Evolutionary conservation across 2,797 vertebrate species (phyloP).

Genomic region (Threskiornis aethiopicus): DNA sequence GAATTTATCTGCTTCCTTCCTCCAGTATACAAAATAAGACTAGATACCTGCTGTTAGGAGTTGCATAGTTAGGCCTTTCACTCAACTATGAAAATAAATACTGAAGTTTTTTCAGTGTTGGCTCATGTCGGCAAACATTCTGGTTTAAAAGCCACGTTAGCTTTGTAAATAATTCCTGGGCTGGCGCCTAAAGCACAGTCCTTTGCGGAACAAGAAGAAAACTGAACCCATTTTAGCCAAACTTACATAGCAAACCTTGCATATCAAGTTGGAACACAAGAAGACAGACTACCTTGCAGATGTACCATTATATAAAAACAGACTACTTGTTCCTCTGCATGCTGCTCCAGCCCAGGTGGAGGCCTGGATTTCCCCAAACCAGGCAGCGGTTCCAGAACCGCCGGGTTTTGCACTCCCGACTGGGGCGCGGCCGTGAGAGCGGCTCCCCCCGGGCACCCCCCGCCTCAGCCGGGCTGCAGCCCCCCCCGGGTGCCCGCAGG

Average conservation of each 20-base stretch:
- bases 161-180: background rate
- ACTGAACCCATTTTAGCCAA: background rate
- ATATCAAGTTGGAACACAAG: background rate
- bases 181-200: background rate
- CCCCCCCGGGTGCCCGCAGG: too few relatives aligned
- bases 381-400: fast-evolving
- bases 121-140: background rate
- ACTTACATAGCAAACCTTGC: background rate
- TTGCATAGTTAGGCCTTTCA: background rate
- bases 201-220: background rate
- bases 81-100: background rate
- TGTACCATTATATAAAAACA: fast-evolving
- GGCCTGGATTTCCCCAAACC: background rate
- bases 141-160: background rate
- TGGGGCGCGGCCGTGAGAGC: background rate
- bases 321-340: fast-evolving
- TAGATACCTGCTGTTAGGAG: background rate
- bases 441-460: background rate
- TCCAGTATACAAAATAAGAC: too few relatives aligned
- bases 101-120: background rate
- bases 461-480: background rate
- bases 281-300: fast-evolving
- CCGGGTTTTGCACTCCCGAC: fast-evolving
- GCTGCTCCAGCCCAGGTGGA: background rate
- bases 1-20: background rate